phyloP scores from a whole-genome alignment of 2,113 vertebrate species.

The Phalacrocorax aristotelis region DNA sequence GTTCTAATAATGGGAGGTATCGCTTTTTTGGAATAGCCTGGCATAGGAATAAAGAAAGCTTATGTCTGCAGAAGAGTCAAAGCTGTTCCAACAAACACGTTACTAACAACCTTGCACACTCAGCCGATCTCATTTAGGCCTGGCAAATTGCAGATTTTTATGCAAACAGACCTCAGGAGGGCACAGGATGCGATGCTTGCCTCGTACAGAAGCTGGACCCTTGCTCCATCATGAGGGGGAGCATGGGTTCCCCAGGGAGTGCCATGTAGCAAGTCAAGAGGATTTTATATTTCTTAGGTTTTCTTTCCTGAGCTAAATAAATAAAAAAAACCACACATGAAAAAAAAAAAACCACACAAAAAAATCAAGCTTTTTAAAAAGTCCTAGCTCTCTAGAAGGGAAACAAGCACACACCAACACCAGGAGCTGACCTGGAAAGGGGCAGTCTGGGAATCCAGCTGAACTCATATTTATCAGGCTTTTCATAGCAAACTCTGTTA shows the following conservation, averaged over 20 bases:
- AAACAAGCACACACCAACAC: not conserved
- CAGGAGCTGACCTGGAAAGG: not conserved
- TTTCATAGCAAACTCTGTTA: not conserved
- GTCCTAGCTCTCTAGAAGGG: not conserved
- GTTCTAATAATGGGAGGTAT: not conserved
- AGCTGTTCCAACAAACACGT: not conserved
- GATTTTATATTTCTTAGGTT: not conserved
- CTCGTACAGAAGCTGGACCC: not conserved
- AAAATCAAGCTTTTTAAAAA: not conserved
- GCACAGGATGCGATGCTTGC: not conserved
- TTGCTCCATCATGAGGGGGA: not conserved
- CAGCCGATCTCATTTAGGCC: not conserved
- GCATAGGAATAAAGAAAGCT: not conserved
- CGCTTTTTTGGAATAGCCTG: conserved; percentile 22
- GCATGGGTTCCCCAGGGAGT: too few relatives aligned
- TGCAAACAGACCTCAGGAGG: not conserved
- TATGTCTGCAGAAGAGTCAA: not conserved
- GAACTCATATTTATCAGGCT: not conserved
- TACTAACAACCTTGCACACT: not conserved
- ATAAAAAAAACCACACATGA: too few relatives aligned
- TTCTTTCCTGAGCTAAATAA: not conserved
- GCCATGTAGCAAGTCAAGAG: not conserved
- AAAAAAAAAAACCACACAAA: not conserved
- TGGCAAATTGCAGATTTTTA: not conserved
- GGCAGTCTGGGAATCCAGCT: not conserved